Evolutionary conservation across 92 coral and sea anemone species (phyloP), one percentile per base, ranked within the genome.

Genomic region (Paramuricea clavata): DNA sequence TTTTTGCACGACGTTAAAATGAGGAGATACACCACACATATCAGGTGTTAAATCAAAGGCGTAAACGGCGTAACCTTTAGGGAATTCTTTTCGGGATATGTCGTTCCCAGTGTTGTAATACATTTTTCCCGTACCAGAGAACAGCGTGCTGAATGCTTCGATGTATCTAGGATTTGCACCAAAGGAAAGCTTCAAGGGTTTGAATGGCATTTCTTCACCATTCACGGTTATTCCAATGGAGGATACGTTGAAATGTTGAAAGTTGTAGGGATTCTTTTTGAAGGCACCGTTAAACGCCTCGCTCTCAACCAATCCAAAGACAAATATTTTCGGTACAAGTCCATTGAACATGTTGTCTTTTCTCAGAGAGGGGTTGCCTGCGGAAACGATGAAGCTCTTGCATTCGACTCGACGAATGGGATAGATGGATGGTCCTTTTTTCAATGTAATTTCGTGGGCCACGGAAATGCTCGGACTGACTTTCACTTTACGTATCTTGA

Each of bases 31-130:
- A 65, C 70, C 47, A 65, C 86, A 82, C 28, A 73, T 60, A 39
- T 82, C 86, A n/a, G 86, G 86, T 13, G 78, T 30, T 0, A 73
- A 32, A 57, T 85, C 82, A 2, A 4, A 43, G 0, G 35, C 73
- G 26, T 54, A 54, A 0, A 54, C 25, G 2, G 62, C 27, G 8
- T 19, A 54, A 5, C 62, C 62, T 0, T 21, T 21, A 54, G n/a
- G 27, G 5, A 54, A 5, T 47, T 47, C 16, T 2, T 47, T 15
- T 2, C 52, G 2, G 17, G 52, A 9, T 10, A 47, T 15, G 16
- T 47, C 52, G 10, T 47, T 47, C 10, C 12, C 16, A 1, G 52
- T 15, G 17, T 15, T 15, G 42, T 36, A 36, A 36, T 36, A 36
- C 4, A 8, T n/a, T n/a, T n/a, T n/a, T n/a, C n/a, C n/a, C n/a